Evolutionary conservation across 2,113 vertebrate species (phyloP).

Genomic region (Lanius ludovicianus): DNA sequence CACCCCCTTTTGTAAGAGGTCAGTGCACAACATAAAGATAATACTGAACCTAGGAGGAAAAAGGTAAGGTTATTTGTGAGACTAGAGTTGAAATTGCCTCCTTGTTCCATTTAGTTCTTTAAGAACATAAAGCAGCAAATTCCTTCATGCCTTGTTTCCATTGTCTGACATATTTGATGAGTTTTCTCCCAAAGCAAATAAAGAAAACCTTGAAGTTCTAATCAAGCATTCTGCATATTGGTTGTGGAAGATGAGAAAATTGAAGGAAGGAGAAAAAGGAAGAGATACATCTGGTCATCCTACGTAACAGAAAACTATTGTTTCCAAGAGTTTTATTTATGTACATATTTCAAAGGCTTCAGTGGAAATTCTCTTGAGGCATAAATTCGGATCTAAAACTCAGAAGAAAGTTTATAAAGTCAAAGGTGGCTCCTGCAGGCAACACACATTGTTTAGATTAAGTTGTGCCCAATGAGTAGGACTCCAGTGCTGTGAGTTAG

Average conservation of each 20-base stretch:
- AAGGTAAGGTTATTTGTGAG: not conserved
- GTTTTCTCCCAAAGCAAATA: not conserved
- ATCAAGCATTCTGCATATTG: not conserved
- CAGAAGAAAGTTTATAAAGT: not conserved
- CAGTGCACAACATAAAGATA: conserved; percentile 10
- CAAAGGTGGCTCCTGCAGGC: not conserved
- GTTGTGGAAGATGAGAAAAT: not conserved
- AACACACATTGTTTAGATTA: not conserved
- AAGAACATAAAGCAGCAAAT: not conserved
- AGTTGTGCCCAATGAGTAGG: not conserved
- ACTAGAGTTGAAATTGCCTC: conserved; percentile 7
- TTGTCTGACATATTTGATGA: not conserved
- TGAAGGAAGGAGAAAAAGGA: not conserved
- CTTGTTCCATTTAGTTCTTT: not conserved
- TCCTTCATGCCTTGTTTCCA: not conserved
- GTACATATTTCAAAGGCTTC: not conserved
- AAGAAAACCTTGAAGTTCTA: not conserved
- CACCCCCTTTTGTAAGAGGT: not conserved
- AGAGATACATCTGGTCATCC: not conserved
- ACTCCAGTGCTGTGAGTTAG: not conserved
- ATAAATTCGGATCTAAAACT: not conserved
- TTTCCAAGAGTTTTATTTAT: not conserved
- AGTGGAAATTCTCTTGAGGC: not conserved
- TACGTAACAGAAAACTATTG: not conserved
- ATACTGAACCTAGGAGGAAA: not conserved